phyloP scores from a whole-genome alignment of 2,888 invertebrate genomes.

The Thecocarcelia acutangulata region DNA sequence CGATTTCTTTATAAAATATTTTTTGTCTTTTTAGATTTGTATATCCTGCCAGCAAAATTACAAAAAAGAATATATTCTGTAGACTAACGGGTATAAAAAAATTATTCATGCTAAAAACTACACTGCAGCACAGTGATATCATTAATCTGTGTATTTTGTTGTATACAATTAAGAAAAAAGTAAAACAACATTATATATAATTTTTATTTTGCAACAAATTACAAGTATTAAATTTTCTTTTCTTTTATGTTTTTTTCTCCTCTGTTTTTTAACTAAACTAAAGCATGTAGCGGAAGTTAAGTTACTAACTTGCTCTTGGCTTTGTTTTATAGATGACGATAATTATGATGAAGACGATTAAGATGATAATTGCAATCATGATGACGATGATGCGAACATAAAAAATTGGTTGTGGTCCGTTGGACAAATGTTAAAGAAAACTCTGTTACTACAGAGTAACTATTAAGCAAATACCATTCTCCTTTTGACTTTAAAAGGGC shows the following conservation, averaged over 20 bases:
- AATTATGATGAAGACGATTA: slow-evolving; percentile 42
- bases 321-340: slow-evolving; percentile 50
- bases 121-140: no score
- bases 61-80: no score
- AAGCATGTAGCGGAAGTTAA: slow-evolving; percentile 55
- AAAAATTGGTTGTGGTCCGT: slow-evolving; percentile 55
- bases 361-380: slow-evolving; percentile 17
- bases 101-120: no score
- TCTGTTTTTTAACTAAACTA: slow-evolving; percentile 24
- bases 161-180: no score
- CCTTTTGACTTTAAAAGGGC: neutral
- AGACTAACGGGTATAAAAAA: no score
- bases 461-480: neutral
- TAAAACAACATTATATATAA: neutral
- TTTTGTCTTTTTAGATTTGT: no score
- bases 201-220: slow-evolving; percentile 21
- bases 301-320: slow-evolving; percentile 50
- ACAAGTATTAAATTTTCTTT: slow-evolving; percentile 6
- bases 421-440: slow-evolving; percentile 46
- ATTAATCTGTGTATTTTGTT: no score
- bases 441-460: neutral
- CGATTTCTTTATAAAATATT: no score
- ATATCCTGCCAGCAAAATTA: no score
- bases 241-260: no score
- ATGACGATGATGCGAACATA: slow-evolving; percentile 20